Conservation (phyloP, 2,797 vertebrate genomes). For the Tolypeutes matacus region DNA sequence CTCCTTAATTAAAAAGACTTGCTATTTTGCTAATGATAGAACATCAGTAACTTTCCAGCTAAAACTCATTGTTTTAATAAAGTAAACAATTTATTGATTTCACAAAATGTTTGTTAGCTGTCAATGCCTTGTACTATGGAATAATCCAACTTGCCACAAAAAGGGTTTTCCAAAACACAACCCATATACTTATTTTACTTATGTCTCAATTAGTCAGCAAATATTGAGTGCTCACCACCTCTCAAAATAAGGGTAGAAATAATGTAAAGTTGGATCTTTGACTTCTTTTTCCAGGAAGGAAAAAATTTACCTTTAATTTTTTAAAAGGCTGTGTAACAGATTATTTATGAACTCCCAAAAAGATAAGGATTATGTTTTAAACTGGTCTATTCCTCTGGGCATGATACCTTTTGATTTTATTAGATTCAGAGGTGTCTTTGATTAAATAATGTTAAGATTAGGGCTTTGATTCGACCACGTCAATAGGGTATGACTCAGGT, state of each 20-base stretch:
- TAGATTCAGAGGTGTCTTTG: too few relatives aligned
- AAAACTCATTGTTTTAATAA: conserved; percentile 69
- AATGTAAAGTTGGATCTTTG: conserved; percentile 39
- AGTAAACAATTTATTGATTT: conserved; percentile 26
- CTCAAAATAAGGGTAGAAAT: conserved; percentile 38
- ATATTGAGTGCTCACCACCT: background rate
- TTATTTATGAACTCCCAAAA: too few relatives aligned
- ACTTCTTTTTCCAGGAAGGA: conserved; percentile 34
- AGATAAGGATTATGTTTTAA: too few relatives aligned
- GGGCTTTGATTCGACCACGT: too few relatives aligned
- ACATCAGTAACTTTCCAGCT: conserved; percentile 70
- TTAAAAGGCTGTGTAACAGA: background rate
- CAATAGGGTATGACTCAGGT: too few relatives aligned
- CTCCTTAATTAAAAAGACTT: conserved; percentile 39
- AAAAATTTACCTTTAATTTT: conserved; percentile 10
- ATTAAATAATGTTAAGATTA: too few relatives aligned
- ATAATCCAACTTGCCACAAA: conserved; percentile 38
- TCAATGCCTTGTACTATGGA: background rate
- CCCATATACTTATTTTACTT: conserved; percentile 47
- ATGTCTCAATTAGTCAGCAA: conserved; percentile 15
- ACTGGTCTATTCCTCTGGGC: too few relatives aligned
- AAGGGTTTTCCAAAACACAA: conserved; percentile 64
- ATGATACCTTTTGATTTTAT: too few relatives aligned
- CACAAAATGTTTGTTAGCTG: conserved; percentile 49
- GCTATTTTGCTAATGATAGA: conserved; percentile 65